Evolutionary conservation across 2,113 vertebrate genomes (phyloP), one percentile per base, ranked within the genome.

Genomic region (Myiozetetes cayanensis): DNA sequence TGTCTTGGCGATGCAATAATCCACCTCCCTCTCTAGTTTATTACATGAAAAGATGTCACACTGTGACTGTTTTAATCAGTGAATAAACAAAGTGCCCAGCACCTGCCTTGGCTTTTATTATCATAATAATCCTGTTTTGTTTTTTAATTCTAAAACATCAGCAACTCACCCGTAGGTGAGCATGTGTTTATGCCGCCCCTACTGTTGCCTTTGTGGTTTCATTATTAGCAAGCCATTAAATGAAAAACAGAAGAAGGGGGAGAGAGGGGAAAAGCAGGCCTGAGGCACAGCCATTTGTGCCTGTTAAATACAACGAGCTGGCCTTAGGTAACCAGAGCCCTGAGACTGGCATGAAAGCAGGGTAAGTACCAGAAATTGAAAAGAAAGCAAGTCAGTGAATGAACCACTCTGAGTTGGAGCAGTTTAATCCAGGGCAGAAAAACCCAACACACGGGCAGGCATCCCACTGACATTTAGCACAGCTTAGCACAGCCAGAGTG

Each of bases 151-250:
- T 81, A 50, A 85, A 91, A 39, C 93, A 95, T 96, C 94, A 95
- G 90, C 93, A 93, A 65, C 87, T 96, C 75, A 89, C 30, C 94
- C 31, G 25, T 86, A 96, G 97, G 97, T 94, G 96, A 97, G 88
- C 95, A 94, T 81, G 96, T 97, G 89, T 95, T 94, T 90, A 91
- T 63, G 85, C 78, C 19, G 24, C 87, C 96, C 97, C 97, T 97
- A 93, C 96, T 95, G 87, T 96, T 94, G 95, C 92, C 95, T 97
- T 96, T 97, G 91, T 90, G 94, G 90, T 95, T 97, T 96, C 87
- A 74, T 93, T 97, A 97, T 98, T 95, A 98, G 95, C 95, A 91
- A 97, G 85, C 90, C 94, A 97, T 97, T 97, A 97, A 97, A 93
- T 81, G 84, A 72, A 62, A 85, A 96, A 75, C 59, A 74, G 96